These are phyloP conservation scores for Agrochola macilenta DNA, from an alignment of 2,888 invertebrate species.

Conservation along the genomic window DNA sequence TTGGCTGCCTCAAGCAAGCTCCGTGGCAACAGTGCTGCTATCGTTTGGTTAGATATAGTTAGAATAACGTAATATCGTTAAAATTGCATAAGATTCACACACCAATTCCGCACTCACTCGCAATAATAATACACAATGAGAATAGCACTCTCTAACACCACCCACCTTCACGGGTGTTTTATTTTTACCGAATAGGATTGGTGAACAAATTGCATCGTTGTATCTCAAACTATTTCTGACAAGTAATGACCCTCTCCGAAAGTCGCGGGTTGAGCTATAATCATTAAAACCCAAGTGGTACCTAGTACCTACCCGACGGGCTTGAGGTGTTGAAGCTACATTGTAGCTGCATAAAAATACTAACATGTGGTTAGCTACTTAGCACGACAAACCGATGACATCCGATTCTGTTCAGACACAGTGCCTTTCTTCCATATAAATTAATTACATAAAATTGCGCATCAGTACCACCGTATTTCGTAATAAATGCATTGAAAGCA, in stretches of 20 bases:
- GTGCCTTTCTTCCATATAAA: too few relatives aligned
- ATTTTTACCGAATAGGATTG: slow-evolving; percentile 15
- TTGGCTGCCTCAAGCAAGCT: not conserved
- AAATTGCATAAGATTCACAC: not conserved
- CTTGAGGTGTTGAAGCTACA: not conserved
- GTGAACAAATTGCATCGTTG: not conserved
- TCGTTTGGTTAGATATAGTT: not conserved
- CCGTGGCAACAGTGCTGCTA: not conserved
- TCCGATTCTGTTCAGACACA: not conserved
- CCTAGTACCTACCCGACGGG: too few relatives aligned
- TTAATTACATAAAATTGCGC: not conserved
- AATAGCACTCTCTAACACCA: not conserved
- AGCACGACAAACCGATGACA: not conserved
- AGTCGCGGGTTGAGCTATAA: not conserved
- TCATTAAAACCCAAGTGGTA: not conserved
- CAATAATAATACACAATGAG: slow-evolving; percentile 15
- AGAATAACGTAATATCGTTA: too few relatives aligned
- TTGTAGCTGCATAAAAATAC: not conserved
- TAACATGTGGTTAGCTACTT: not conserved
- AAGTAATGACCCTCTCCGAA: not conserved
- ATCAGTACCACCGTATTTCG: not conserved
- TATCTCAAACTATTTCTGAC: slow-evolving; percentile 4
- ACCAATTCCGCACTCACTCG: not conserved
- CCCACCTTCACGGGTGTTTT: slow-evolving; percentile 3
- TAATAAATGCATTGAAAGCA: not conserved